A percentile compares a stretch with the other conserved stretches of the same genome.
phyloP scores from a whole-genome alignment of 2,888 invertebrate species.

The Macrosiphum euphorbiae region DNA sequence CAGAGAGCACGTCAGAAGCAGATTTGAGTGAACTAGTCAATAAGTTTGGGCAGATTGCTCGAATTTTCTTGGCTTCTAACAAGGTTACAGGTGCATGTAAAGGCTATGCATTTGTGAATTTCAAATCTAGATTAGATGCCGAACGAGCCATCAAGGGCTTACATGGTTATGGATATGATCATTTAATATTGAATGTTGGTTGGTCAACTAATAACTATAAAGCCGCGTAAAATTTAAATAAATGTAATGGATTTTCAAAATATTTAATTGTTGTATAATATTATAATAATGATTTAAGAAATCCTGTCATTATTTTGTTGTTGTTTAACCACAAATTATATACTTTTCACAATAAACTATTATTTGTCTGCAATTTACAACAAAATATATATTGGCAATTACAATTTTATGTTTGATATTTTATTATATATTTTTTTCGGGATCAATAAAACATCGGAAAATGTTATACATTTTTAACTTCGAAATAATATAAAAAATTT shows the following conservation, averaged over 20 bases:
- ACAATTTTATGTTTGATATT: not conserved
- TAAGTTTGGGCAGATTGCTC: constrained; percentile 91
- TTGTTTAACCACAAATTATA: not conserved
- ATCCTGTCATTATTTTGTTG: not conserved
- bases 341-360: not conserved
- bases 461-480: too few species aligned
- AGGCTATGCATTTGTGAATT: constrained; percentile 99
- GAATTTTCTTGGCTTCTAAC: constrained; percentile 97
- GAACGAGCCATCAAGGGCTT: constrained; percentile 90
- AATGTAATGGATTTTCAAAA: not conserved
- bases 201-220: constrained; percentile 84
- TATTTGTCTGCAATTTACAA: not conserved
- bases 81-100: constrained; percentile 87
- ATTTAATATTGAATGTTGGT: constrained; percentile 97
- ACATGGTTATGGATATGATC: constrained; percentile 97
- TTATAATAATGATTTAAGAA: not conserved
- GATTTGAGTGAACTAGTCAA: constrained; percentile 97
- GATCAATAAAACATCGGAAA: not conserved
- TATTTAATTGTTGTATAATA: not conserved
- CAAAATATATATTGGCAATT: not conserved
- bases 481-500: too few species aligned
- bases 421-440: not conserved
- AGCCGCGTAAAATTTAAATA: not conserved
- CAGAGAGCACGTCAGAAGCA: constrained; percentile 93
- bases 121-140: constrained; percentile 90